These are phyloP conservation scores for Microcebus ravelobensis DNA, from an alignment of 2,113 vertebrate genomes.

Conservation along the genomic window DNA sequence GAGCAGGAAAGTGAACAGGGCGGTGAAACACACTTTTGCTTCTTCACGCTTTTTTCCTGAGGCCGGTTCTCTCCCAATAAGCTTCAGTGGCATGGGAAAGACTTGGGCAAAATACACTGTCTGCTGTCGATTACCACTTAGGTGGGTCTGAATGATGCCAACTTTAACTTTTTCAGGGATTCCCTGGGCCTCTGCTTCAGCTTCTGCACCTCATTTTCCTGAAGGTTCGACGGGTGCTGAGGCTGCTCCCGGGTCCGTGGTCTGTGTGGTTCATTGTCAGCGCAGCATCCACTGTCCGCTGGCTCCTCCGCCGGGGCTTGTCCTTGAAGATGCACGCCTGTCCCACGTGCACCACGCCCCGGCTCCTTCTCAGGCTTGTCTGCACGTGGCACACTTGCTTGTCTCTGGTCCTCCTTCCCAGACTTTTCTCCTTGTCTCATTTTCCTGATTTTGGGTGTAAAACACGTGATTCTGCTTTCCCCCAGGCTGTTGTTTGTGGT, in stretches of 20 bases:
- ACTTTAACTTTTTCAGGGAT: neutral
- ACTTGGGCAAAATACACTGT: neutral
- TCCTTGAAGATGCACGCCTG: neutral
- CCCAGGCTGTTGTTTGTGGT: neutral
- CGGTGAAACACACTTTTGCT: neutral
- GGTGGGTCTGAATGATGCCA: neutral
- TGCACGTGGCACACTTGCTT: neutral
- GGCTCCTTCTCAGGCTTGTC: neutral
- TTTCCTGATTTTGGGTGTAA: neutral
- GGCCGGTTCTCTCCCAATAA: neutral
- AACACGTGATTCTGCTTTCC: neutral
- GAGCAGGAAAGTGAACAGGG: neutral
- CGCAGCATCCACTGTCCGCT: neutral
- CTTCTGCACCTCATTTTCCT: neutral
- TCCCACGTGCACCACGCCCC: rapidly evolving
- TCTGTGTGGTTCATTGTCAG: neutral
- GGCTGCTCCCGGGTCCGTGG: rapidly evolving
- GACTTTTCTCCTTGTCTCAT: neutral
- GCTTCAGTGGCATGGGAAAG: neutral
- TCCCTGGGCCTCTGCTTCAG: neutral
- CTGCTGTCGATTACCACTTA: rapidly evolving
- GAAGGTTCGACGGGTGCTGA: too few species aligned
- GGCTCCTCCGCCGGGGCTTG: neutral
- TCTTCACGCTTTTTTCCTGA: neutral
- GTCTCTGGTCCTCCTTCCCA: neutral